These are phyloP conservation scores for Cataglyphis albicans DNA, from an alignment of 2,888 invertebrate species.

Conservation along the genomic window DNA sequence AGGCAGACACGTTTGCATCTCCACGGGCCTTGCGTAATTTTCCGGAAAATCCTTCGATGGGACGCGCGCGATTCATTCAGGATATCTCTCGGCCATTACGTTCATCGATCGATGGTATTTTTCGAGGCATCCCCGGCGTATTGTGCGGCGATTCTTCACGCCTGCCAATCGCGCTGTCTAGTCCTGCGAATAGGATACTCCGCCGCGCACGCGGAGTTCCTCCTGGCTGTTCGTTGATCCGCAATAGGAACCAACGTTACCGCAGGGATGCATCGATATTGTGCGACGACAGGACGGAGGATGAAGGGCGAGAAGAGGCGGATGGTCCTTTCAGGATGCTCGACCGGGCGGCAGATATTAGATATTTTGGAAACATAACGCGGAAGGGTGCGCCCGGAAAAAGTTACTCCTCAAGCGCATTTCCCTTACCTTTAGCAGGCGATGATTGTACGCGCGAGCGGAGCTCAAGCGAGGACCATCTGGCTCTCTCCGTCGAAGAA, in stretches of 20 bases:
- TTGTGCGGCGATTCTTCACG: constrained; percentile 82
- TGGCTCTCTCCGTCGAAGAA: constrained; percentile 60
- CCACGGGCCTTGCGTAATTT: constrained; percentile 11
- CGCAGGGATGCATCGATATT: constrained; percentile 66
- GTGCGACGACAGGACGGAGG: constrained; percentile 16
- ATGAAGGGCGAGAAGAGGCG: constrained; percentile 28
- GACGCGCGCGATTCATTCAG: constrained; percentile 78
- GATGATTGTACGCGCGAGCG: constrained; percentile 67
- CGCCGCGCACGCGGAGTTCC: neutral
- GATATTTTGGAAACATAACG: constrained; percentile 78
- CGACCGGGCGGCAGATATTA: constrained; percentile 80
- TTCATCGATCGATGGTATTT: constrained; percentile 79
- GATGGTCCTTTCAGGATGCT: constrained; percentile 72
- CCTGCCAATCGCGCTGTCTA: constrained; percentile 79
- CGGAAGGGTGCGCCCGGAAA: constrained; percentile 70
- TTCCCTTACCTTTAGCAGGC: neutral
- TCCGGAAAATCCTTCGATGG: constrained; percentile 60
- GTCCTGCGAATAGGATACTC: constrained; percentile 18
- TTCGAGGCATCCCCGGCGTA: constrained; percentile 68
- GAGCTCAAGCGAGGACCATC: constrained; percentile 64
- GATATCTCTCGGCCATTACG: constrained; percentile 77
- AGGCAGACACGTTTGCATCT: neutral
- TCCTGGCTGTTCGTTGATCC: constrained; percentile 40
- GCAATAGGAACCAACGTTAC: constrained; percentile 61
- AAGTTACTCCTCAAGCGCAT: constrained; percentile 58